Evolutionary conservation across 2,113 vertebrate genomes (phyloP).

Genomic region (Petaurus breviceps): DNA sequence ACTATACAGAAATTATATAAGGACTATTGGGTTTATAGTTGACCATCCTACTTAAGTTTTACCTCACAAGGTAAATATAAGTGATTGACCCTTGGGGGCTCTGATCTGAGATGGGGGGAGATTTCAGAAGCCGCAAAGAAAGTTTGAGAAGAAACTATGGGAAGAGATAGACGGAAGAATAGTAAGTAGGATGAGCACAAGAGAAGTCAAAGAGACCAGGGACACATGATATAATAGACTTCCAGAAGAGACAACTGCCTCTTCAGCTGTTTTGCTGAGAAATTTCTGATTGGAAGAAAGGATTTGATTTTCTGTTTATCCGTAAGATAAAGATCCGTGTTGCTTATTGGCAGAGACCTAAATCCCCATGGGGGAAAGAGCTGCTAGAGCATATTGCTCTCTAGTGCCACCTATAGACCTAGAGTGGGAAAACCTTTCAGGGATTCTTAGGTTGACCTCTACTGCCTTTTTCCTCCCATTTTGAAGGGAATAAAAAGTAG

Average conservation of each 20-base stretch:
- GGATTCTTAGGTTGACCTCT: no score
- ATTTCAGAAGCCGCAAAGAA: neutral
- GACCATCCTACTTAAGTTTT: neutral
- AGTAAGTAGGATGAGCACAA: neutral
- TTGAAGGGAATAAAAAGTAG: neutral
- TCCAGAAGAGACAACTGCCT: neutral
- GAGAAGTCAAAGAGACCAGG: neutral
- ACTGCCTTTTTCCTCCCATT: no score
- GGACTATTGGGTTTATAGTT: neutral
- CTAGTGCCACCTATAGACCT: no score
- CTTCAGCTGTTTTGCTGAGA: neutral
- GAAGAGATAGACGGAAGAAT: neutral
- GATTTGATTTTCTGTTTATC: neutral
- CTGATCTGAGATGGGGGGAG: neutral
- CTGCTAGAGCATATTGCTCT: no score
- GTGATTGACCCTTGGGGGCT: neutral
- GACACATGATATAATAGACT: neutral
- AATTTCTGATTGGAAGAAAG: neutral
- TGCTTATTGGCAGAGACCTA: neutral
- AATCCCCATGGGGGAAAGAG: neutral
- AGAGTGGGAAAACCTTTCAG: no score
- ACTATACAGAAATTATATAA: neutral
- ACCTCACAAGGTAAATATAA: neutral
- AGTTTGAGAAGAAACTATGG: neutral
- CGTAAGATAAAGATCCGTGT: neutral